phyloP scores from a whole-genome alignment of 2,888 invertebrate genomes.

The Eubasilissa splendida region DNA sequence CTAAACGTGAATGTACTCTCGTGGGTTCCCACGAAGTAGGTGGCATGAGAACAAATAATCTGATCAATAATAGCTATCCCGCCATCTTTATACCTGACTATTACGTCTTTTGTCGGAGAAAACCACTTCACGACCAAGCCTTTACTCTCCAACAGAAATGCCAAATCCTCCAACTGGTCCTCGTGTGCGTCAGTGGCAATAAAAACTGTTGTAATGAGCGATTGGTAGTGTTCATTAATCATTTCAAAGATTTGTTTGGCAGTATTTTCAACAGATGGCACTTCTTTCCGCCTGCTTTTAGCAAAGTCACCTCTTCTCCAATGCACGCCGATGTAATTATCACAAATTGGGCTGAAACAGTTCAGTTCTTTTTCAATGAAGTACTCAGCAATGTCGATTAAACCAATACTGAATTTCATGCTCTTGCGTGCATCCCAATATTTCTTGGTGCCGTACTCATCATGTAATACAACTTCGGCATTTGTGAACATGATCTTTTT shows the following conservation, averaged over 20 bases:
- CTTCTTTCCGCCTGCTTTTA: conserved; percentile 78
- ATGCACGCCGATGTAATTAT: conserved; percentile 88
- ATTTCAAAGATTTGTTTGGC: conserved; percentile 80
- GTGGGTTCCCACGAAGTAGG: conserved; percentile 91
- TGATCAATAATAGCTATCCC: conserved; percentile 95
- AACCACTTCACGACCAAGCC: conserved; percentile 65
- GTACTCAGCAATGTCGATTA: conserved; percentile 78
- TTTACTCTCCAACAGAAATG: conserved; percentile 65
- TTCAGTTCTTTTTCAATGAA: conserved; percentile 69
- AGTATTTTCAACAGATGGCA: conserved; percentile 85
- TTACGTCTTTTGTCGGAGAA: conserved; percentile 68
- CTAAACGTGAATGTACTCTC: conserved; percentile 97
- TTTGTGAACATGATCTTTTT: conserved; percentile 80
- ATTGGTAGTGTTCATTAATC: conserved; percentile 50
- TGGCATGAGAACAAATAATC: conserved; percentile 92
- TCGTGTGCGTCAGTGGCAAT: conserved; percentile 88
- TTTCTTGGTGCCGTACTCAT: conserved; percentile 84
- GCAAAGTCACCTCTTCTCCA: conserved; percentile 92
- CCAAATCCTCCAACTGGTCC: conserved; percentile 71
- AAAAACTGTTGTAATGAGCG: conserved; percentile 71
- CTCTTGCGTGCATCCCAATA: conserved; percentile 93
- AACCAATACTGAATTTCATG: conserved; percentile 86
- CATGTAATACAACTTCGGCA: conserved; percentile 91
- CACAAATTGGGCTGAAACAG: conserved; percentile 67
- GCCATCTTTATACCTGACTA: conserved; percentile 80